Percentiles rank a stretch among this genome's conserved stretches.
Conservation (phyloP, 2,888 invertebrate species). For the Pristionchus fissidentatus region DNA sequence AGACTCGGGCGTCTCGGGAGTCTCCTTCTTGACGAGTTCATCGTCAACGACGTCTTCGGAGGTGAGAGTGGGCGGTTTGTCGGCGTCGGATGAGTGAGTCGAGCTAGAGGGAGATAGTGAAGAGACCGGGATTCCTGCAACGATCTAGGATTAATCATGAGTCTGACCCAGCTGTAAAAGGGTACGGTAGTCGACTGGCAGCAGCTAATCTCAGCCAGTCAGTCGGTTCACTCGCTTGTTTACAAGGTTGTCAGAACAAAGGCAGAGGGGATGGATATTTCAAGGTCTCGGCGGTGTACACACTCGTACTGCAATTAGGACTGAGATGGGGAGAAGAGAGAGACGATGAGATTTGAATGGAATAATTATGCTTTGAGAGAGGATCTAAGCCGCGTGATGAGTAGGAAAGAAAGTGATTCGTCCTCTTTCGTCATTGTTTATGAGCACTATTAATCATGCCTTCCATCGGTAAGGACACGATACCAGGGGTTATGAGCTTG, state of each 20-base stretch:
- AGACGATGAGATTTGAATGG: conserved; percentile 36
- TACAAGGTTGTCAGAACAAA: conserved; percentile 47
- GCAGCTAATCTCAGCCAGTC: not conserved
- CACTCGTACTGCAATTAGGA: conserved; percentile 24
- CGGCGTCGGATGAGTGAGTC: conserved; percentile 40
- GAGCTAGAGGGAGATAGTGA: conserved; percentile 38
- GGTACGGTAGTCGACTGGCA: not conserved
- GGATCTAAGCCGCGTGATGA: conserved; percentile 7
- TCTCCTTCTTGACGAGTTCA: conserved; percentile 20
- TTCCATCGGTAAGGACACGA: not conserved
- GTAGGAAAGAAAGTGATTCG: not conserved
- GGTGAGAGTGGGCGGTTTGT: conserved; percentile 44
- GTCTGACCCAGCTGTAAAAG: too few species aligned
- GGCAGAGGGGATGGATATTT: conserved; percentile 5
- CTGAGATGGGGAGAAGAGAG: not conserved
- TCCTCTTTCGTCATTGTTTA: not conserved
- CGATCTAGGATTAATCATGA: not conserved
- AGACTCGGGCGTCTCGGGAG: conserved; percentile 40
- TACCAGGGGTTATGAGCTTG: not conserved
- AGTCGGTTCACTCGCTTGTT: not conserved
- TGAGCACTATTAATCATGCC: not conserved
- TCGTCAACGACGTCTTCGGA: conserved; percentile 8
- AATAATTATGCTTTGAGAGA: conserved; percentile 38
- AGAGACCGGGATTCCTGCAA: conserved; percentile 37
- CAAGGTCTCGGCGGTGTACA: conserved; percentile 23